A percentile compares a stretch with the other conserved stretches of the same genome.
phyloP scores from a whole-genome alignment of 2,797 vertebrate genomes.

The Gambelia wislizenii region DNA sequence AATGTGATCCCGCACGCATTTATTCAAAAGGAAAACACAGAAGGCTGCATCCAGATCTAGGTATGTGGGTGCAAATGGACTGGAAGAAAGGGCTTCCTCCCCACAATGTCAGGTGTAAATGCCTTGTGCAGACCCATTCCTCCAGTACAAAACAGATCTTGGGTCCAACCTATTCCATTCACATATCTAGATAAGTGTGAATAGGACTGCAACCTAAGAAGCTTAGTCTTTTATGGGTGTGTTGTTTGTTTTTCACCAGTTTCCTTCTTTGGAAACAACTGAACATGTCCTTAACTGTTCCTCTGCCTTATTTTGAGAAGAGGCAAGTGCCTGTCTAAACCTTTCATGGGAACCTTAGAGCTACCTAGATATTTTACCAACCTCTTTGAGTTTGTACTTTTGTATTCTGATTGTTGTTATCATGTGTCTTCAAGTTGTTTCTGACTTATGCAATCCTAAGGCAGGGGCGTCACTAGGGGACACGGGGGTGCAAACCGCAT shows the following conservation, averaged over 20 bases:
- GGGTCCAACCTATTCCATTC: too few relatives aligned
- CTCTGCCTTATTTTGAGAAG: not conserved
- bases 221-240: not conserved
- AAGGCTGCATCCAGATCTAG: not conserved
- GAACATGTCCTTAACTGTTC: too few relatives aligned
- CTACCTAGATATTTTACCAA: not conserved
- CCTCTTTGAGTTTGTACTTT: not conserved
- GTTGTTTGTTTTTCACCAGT: not conserved
- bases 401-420: too few relatives aligned
- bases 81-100: too few relatives aligned
- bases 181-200: not conserved
- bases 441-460: too few relatives aligned
- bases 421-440: too few relatives aligned
- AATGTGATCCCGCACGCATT: not conserved
- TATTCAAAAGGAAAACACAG: too few relatives aligned
- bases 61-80: too few relatives aligned
- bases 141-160: not conserved
- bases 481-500: too few relatives aligned
- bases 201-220: not conserved
- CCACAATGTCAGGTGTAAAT: too few relatives aligned
- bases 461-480: too few relatives aligned
- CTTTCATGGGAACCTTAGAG: not conserved
- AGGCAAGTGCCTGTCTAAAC: not conserved
- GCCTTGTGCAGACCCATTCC: not conserved
- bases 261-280: not conserved